phyloP scores from a whole-genome alignment of 2,888 invertebrate genomes.

The Coelinius sp. region DNA sequence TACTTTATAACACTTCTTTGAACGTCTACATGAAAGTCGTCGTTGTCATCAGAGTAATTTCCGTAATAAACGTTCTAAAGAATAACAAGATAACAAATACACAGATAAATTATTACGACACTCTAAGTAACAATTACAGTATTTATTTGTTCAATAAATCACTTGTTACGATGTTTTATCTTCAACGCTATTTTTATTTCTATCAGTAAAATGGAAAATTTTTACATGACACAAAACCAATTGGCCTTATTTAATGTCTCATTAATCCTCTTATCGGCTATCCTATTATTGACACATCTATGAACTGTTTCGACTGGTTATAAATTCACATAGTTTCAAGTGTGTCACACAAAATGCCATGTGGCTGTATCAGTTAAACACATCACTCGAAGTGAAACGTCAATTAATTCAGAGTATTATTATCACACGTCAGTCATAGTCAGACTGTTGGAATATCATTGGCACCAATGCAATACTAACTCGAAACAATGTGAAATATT shows the following conservation, averaged over 20 bases:
- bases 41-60: slow-evolving; percentile 5
- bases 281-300: slow-evolving; percentile 44
- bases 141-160: neutral
- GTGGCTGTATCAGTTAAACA: neutral
- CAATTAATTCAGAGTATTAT: slow-evolving; percentile 11
- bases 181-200: neutral
- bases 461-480: slow-evolving; percentile 39
- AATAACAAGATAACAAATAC: neutral
- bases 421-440: slow-evolving; percentile 14
- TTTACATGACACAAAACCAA: neutral
- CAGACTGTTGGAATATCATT: slow-evolving; percentile 36
- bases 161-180: neutral
- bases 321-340: neutral
- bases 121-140: slow-evolving; percentile 4
- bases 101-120: neutral
- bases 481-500: slow-evolving; percentile 30
- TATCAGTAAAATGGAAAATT: neutral
- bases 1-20: neutral
- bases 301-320: slow-evolving; percentile 25
- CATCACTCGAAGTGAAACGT: neutral
- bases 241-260: slow-evolving; percentile 4
- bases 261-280: slow-evolving; percentile 23
- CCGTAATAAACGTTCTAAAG: neutral
- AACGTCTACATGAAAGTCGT: slow-evolving; percentile 13
- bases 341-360: slow-evolving; percentile 1